Evolutionary conservation across 1,140 invertebrate genomes (phyloP).

Genomic region (Callitettix versicolor): DNA sequence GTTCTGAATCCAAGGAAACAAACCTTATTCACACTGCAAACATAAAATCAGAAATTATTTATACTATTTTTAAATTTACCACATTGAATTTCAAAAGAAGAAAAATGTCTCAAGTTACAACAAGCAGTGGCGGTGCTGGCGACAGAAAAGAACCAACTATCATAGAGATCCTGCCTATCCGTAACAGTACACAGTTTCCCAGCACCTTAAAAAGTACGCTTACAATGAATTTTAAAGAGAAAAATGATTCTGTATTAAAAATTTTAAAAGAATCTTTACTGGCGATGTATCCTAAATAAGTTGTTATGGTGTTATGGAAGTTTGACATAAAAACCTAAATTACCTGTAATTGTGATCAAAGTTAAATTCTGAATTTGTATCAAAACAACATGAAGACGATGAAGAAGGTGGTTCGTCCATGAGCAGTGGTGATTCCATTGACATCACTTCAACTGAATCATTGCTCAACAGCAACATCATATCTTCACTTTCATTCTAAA

Average conservation of each 20-base stretch:
- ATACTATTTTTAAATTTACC: no score
- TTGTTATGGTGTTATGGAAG: neutral
- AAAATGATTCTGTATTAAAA: constrained; percentile 2
- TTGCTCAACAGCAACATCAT: constrained; percentile 33
- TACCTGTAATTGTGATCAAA: constrained; percentile 71
- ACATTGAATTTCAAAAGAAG: no score
- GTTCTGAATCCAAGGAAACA: no score
- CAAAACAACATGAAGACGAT: constrained; percentile 31
- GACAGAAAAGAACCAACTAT: no score
- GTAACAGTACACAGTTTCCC: no score
- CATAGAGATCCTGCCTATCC: no score
- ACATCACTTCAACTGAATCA: constrained; percentile 28
- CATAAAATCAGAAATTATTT: no score
- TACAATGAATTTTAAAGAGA: neutral
- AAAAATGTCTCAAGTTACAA: no score
- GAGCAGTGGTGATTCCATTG: constrained; percentile 35
- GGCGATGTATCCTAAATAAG: neutral
- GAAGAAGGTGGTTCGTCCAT: constrained; percentile 46
- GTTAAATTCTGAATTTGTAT: constrained; percentile 43
- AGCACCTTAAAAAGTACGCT: neutral
- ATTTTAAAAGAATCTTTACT: neutral
- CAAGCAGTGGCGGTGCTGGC: no score
- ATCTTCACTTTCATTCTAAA: constrained; percentile 50
- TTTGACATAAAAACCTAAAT: neutral
- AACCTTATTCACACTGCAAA: no score